Conservation (phyloP, 1,140 invertebrate species). For the Medauroidea extradentata region DNA sequence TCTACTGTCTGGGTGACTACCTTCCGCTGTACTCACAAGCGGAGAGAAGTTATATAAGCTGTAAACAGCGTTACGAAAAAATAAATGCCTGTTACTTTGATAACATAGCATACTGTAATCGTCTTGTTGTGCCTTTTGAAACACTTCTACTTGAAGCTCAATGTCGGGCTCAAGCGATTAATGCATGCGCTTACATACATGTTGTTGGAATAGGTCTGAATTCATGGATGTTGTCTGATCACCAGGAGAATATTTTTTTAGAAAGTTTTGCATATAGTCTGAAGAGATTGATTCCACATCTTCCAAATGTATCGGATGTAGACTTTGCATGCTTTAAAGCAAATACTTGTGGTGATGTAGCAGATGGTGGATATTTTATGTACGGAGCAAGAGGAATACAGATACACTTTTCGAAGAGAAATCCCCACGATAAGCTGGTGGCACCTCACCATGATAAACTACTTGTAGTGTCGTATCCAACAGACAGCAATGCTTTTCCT, state of each 20-base stretch:
- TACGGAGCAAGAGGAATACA: slow-evolving; percentile 11
- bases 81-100: slow-evolving; percentile 28
- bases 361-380: neutral
- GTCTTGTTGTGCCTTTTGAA: slow-evolving; percentile 42
- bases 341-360: slow-evolving; percentile 34
- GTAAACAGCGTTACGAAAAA: neutral
- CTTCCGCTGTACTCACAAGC: slow-evolving; percentile 38
- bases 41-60: slow-evolving; percentile 11
- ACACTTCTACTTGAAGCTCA: slow-evolving; percentile 41
- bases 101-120: slow-evolving; percentile 44
- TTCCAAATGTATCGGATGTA: slow-evolving; percentile 42
- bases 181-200: slow-evolving; percentile 40
- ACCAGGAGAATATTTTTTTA: slow-evolving; percentile 42
- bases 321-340: slow-evolving; percentile 43
- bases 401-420: slow-evolving; percentile 40
- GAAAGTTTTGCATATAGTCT: slow-evolving; percentile 43
- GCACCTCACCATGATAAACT: slow-evolving; percentile 45
- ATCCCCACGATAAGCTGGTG: slow-evolving; percentile 38
- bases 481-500: slow-evolving; percentile 62
- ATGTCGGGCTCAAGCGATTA: neutral
- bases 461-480: slow-evolving; percentile 59
- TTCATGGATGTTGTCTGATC: slow-evolving; percentile 28
- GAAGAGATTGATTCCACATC: slow-evolving; percentile 39
- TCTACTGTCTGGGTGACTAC: slow-evolving; percentile 37
- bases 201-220: slow-evolving; percentile 46